phyloP scores from a whole-genome alignment of 2,113 vertebrate species.

The Anser cygnoides region DNA sequence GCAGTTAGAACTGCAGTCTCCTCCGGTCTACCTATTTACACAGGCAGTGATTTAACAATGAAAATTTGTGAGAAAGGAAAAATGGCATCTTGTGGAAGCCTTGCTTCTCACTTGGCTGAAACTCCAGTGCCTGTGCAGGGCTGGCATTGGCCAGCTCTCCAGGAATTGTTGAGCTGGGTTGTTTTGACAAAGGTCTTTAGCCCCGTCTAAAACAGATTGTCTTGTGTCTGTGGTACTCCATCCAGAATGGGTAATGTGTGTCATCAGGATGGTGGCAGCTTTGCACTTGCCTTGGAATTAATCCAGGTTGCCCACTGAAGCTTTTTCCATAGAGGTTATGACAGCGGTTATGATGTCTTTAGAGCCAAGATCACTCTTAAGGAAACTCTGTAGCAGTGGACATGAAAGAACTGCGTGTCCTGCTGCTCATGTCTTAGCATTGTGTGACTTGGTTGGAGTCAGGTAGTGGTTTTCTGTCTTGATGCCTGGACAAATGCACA shows the following conservation, averaged over 20 bases:
- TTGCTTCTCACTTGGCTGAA: neutral
- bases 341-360: neutral
- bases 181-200: neutral
- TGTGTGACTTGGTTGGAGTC: neutral
- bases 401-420: neutral
- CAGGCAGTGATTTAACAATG: neutral
- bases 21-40: no score
- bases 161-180: neutral
- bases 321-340: neutral
- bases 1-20: no score
- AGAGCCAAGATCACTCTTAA: neutral
- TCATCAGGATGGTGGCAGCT: neutral
- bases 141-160: neutral
- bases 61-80: neutral
- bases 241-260: neutral
- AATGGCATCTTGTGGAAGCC: neutral
- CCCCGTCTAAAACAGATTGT: neutral
- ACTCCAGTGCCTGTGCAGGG: neutral
- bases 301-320: neutral
- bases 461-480: neutral
- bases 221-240: neutral
- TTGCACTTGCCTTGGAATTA: neutral
- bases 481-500: neutral
- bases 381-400: neutral
- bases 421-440: neutral